Conservation (phyloP, 1,140 invertebrate genomes). For the Phortica variegata region DNA sequence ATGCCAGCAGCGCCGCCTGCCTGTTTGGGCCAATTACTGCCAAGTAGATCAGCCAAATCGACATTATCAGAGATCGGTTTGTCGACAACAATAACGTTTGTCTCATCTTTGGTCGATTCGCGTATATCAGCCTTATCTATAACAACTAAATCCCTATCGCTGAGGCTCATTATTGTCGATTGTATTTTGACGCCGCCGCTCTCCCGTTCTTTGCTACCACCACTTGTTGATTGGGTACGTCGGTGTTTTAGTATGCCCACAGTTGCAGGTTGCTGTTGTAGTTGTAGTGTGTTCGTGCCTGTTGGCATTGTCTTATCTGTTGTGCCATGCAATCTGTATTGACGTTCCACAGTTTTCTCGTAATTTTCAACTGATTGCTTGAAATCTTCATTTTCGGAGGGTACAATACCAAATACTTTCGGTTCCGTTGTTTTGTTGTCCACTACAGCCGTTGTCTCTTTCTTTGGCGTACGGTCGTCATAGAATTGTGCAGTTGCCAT, state of each 20-base stretch:
- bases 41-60: slow-evolving; percentile 56
- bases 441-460: neutral
- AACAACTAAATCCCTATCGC: slow-evolving; percentile 33
- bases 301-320: no score
- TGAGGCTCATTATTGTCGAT: slow-evolving; percentile 18
- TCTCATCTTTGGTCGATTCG: slow-evolving; percentile 53
- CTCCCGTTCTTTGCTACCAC: no score
- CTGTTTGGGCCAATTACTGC: slow-evolving; percentile 44
- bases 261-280: no score
- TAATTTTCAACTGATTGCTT: no score
- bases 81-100: slow-evolving; percentile 45
- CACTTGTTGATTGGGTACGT: no score
- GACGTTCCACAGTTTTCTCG: no score
- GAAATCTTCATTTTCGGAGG: slow-evolving; percentile 5
- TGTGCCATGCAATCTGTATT: no score
- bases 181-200: slow-evolving; percentile 4
- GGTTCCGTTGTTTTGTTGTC: slow-evolving; percentile 1
- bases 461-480: slow-evolving; percentile 6
- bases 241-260: no score
- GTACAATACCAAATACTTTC: no score
- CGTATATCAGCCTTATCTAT: slow-evolving; percentile 36
- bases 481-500: slow-evolving; percentile 16
- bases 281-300: no score
- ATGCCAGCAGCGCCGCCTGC: slow-evolving; percentile 35
- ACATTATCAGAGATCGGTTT: slow-evolving; percentile 28